These are phyloP conservation scores for Sesamia nonagrioides DNA, from an alignment of 1,140 invertebrate species.

Conservation along the genomic window DNA sequence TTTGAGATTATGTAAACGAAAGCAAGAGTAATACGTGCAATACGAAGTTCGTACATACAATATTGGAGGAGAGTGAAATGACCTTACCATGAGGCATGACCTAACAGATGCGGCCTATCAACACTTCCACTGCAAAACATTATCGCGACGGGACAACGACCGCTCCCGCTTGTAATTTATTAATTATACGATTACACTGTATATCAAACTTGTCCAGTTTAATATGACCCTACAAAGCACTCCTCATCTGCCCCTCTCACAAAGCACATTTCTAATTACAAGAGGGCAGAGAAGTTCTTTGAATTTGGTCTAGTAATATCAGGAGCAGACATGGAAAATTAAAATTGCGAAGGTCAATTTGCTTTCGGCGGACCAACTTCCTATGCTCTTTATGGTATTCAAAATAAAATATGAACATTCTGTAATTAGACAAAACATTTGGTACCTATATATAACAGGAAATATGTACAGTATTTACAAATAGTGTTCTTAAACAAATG, in stretches of 20 bases:
- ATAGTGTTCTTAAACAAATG: constrained; percentile 1
- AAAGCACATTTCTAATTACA: constrained; percentile 32
- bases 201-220: constrained; percentile 68
- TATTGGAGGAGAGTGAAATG: constrained; percentile 73
- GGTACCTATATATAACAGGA: constrained; percentile 9
- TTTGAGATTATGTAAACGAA: neutral
- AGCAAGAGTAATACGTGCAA: constrained; percentile 2
- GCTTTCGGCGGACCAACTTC: constrained; percentile 49
- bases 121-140: constrained; percentile 73
- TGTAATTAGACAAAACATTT: neutral
- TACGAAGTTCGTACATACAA: constrained; percentile 14
- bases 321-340: constrained; percentile 61
- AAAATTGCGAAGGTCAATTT: constrained; percentile 69
- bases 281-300: constrained; percentile 50
- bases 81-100: constrained; percentile 73
- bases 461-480: neutral
- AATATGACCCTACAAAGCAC: constrained; percentile 58
- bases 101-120: constrained; percentile 80
- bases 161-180: constrained; percentile 81
- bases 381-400: constrained; percentile 48
- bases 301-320: constrained; percentile 57
- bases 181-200: constrained; percentile 81
- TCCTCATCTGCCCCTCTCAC: constrained; percentile 42
- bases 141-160: constrained; percentile 81
- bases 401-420: neutral